Conservation (phyloP, 2,797 vertebrate species). For the Falco columbarius region DNA sequence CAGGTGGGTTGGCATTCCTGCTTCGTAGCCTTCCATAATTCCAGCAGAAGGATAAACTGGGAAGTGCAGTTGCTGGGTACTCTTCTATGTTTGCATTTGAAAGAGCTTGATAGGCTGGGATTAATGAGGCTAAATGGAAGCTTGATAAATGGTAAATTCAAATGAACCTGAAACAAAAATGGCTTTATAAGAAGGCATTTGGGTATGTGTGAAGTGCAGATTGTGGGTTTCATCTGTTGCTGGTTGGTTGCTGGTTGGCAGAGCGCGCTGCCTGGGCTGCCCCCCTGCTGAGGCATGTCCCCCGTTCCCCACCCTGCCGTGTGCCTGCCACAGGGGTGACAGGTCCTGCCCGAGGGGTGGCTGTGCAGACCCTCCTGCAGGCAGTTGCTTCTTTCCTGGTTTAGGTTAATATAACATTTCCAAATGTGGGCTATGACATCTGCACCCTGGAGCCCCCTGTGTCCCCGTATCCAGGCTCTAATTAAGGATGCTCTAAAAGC, state of each 20-base stretch:
- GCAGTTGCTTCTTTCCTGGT: fast-evolving
- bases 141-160: conserved; percentile 41
- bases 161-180: conserved; percentile 33
- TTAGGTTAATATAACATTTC: not conserved
- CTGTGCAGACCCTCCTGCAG: not conserved
- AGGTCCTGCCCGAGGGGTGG: not conserved
- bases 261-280: fast-evolving
- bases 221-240: not conserved
- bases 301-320: not conserved
- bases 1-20: conserved; percentile 39
- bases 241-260: not conserved
- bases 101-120: conserved; percentile 68
- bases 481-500: conserved; percentile 45
- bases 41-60: conserved; percentile 16
- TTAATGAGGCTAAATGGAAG: conserved; percentile 69
- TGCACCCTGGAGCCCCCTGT: not conserved
- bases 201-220: not conserved
- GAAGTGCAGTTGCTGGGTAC: conserved; percentile 59
- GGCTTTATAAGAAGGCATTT: conserved; percentile 38
- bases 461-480: not conserved
- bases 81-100: conserved; percentile 71
- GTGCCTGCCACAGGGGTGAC: not conserved
- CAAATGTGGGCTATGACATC: not conserved
- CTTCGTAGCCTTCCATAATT: conserved; percentile 44
- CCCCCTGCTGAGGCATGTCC: not conserved